A percentile compares a stretch with the other conserved stretches of the same genome.
Conservation (phyloP, 2,797 vertebrate genomes). For the Lemur catta region DNA sequence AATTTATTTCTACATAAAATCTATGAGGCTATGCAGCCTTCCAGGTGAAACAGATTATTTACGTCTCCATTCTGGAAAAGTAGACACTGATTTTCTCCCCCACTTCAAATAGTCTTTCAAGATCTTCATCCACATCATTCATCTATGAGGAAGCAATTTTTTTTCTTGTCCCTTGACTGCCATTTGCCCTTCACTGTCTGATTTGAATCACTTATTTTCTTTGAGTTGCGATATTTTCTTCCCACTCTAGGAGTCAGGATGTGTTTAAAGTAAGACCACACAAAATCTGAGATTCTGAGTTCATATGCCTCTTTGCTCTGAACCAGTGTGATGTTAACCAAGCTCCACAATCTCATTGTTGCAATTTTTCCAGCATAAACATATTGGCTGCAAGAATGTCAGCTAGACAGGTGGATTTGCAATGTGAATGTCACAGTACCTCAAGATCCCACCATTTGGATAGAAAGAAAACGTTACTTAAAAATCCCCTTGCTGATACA, state of each 20-base stretch:
- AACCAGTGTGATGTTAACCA: background rate
- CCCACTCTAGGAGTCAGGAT: background rate
- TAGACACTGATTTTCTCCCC: background rate
- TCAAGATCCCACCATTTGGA: background rate
- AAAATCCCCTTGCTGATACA: background rate
- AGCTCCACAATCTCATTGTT: background rate
- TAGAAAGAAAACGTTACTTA: background rate
- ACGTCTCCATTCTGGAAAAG: constrained; percentile 48
- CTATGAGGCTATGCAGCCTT: constrained; percentile 1
- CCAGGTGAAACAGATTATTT: constrained; percentile 53
- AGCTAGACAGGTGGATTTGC: background rate
- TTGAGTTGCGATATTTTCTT: background rate
- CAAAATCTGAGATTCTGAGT: background rate
- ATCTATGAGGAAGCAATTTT: background rate
- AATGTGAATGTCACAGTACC: background rate
- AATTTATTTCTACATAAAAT: constrained; percentile 68
- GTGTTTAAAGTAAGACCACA: background rate
- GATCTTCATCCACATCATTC: background rate
- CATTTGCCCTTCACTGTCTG: background rate
- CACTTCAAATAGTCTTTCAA: background rate
- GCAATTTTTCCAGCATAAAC: background rate
- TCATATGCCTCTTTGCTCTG: background rate
- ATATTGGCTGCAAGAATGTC: background rate
- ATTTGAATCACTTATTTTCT: background rate
- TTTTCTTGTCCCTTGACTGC: background rate